phyloP scores from a whole-genome alignment of 2,797 vertebrate species.

The Centropyge bicolor region DNA sequence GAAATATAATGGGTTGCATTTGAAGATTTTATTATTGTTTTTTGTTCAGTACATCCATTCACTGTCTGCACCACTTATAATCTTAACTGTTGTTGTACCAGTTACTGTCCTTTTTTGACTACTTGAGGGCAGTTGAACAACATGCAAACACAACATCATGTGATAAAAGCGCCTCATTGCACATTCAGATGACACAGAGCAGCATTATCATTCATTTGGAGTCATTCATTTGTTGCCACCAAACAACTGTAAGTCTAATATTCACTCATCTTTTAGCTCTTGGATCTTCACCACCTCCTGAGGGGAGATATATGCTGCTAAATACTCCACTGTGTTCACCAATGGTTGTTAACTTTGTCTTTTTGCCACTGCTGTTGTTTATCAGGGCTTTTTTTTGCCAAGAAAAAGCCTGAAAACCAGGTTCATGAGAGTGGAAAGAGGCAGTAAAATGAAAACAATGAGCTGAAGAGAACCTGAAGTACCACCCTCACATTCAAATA shows the following conservation, averaged over 20 bases:
- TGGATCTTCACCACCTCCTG: not conserved
- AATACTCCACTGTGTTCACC: no score
- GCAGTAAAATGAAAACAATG: not conserved
- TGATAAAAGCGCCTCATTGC: not conserved
- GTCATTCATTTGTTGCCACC: not conserved
- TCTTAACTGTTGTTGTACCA: not conserved
- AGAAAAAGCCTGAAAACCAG: not conserved
- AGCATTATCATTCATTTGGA: not conserved
- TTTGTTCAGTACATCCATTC: not conserved
- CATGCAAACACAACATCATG: not conserved
- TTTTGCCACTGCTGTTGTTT: not conserved
- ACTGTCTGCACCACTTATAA: not conserved
- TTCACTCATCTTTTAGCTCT: not conserved
- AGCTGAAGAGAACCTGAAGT: not conserved
- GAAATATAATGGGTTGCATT: not conserved
- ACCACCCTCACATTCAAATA: not conserved
- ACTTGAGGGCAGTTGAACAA: not conserved
- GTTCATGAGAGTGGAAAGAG: not conserved
- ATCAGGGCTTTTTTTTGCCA: not conserved
- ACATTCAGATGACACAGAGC: not conserved
- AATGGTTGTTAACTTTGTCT: no score
- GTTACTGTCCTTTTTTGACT: not conserved
- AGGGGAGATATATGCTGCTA: no score
- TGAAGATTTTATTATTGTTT: not conserved
- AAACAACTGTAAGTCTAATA: not conserved